Percentiles rank a stretch among this genome's conserved stretches.
These are phyloP conservation scores for Tetragonula carbonaria DNA, from an alignment of 2,888 invertebrate genomes.

Conservation along the genomic window DNA sequence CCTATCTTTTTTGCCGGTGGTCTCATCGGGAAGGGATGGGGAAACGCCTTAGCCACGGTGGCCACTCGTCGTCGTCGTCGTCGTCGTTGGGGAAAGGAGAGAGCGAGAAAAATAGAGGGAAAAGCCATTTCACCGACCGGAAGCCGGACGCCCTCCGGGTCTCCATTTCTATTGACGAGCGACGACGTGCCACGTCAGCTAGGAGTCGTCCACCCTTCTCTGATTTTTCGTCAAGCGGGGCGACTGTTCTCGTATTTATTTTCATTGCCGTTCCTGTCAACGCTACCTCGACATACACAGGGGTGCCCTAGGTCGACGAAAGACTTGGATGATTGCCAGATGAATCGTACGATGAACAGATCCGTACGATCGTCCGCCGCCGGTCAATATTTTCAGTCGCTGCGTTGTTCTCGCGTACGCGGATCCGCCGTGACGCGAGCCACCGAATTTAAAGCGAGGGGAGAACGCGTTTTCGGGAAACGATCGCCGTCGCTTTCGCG, in stretches of 20 bases:
- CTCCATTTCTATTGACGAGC: conserved; percentile 69
- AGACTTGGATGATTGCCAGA: conserved; percentile 62
- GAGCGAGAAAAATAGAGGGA: conserved; percentile 37
- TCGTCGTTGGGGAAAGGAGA: conserved; percentile 31
- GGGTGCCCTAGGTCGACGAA: conserved; percentile 61
- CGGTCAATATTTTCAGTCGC: conserved; percentile 38
- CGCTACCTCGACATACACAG: conserved; percentile 63
- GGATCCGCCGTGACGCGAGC: conserved; percentile 6
- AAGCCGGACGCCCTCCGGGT: conserved; percentile 75
- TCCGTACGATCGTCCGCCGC: conserved; percentile 12
- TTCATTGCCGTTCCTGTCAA: conserved; percentile 68
- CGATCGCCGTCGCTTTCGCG: background rate
- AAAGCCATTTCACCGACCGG: conserved; percentile 78
- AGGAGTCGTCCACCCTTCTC: conserved; percentile 69
- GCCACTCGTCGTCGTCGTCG: conserved; percentile 58
- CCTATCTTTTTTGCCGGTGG: conserved; percentile 29
- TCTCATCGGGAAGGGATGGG: conserved; percentile 65
- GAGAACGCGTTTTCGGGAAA: background rate
- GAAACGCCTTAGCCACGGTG: conserved; percentile 56
- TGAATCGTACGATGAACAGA: conserved; percentile 61
- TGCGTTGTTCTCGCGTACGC: background rate
- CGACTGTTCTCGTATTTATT: conserved; percentile 71
- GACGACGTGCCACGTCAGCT: conserved; percentile 82
- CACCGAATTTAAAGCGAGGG: conserved; percentile 12
- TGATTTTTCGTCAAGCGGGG: conserved; percentile 66